phyloP scores from a whole-genome alignment of 2,797 vertebrate species.

The Ctenosaura bakeri region DNA sequence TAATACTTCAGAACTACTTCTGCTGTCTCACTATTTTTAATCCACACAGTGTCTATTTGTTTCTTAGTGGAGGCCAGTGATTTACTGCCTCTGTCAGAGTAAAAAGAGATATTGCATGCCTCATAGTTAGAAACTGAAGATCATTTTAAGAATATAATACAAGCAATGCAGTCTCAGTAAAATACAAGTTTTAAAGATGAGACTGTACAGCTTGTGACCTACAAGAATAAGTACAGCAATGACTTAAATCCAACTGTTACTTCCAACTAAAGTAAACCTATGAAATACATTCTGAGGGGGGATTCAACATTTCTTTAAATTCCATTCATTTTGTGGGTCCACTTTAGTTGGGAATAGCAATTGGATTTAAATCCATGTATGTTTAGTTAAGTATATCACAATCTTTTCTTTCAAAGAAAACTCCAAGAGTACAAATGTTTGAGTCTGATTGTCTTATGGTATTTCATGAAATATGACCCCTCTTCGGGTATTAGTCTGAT shows the following conservation, averaged over 20 bases:
- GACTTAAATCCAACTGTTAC: too few species aligned
- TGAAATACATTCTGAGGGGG: too few species aligned
- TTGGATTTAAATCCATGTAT: too few species aligned
- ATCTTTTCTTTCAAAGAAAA: too few species aligned
- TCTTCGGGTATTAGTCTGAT: too few species aligned
- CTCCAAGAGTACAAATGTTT: background rate
- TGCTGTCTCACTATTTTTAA: slow-evolving; percentile 20
- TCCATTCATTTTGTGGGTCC: too few species aligned
- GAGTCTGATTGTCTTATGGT: background rate
- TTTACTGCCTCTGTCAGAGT: slow-evolving; percentile 14
- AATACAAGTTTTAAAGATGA: background rate
- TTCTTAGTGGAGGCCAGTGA: background rate
- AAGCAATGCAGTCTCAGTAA: background rate
- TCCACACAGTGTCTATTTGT: slow-evolving; percentile 3
- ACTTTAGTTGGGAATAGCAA: too few species aligned
- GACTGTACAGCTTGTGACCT: background rate
- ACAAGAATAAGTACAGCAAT: background rate
- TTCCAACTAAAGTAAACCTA: too few species aligned
- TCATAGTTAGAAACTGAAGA: background rate
- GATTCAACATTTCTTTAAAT: too few species aligned
- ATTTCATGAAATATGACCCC: too few species aligned
- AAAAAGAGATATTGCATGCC: slow-evolving; percentile 8
- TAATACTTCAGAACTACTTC: slow-evolving; percentile 12
- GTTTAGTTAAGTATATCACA: background rate
- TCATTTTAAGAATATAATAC: slow-evolving; percentile 4